Base-by-base conservation (phyloP, 2,797 vertebrate genomes). In the Takifugu ocellatus region DNA sequence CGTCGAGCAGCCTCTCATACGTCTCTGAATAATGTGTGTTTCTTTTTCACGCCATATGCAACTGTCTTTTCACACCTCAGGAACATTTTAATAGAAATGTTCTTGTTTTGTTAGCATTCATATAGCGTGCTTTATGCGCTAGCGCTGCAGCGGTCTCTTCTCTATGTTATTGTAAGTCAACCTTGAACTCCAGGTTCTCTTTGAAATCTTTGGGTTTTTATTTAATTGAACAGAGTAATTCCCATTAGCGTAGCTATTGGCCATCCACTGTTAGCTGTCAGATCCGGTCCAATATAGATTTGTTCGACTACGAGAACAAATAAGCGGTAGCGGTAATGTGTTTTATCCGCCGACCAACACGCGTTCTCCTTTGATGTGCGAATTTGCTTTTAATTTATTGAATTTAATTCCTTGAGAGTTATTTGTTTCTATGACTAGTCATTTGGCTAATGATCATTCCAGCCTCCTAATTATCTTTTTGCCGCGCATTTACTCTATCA, bases 401-500 rank as follows among this genome's bases (percentile, higher is more conserved):
- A 16, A 24, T 24, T 61, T 33, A 5, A 49, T 39, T 45, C 1
- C 5, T 5, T 7, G 2, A 51, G 7, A 49, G 24, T 10, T 58
- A 39, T 51, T 45, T 56, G 24, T 64, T 59, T 31, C 27, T 49
- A 39, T 58, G 49, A 60, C 49, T 5, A 33, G 39, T 66, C 45
- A 26, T 51, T 60, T 54, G 49, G 10, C 31, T 61, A 55, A 63
- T 60, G 36, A 67, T 44, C 15, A 44, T 44, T 44, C 15, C 43
- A 44, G 15, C 58, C 17, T 12, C 31, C 52, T 55, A 49, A 52
- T 51, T 46, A 66, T 21, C 43, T 70, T 45, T 55, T 44, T 17
- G 15, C 43, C n/a, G 43, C 61, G 43, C 51, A 29, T 29, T 62
- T 57, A 49, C 68, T 77, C 65, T 44, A 63, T 45, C 54, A 62